Conservation (phyloP, 2,888 invertebrate species). For the Acronicta alni region DNA sequence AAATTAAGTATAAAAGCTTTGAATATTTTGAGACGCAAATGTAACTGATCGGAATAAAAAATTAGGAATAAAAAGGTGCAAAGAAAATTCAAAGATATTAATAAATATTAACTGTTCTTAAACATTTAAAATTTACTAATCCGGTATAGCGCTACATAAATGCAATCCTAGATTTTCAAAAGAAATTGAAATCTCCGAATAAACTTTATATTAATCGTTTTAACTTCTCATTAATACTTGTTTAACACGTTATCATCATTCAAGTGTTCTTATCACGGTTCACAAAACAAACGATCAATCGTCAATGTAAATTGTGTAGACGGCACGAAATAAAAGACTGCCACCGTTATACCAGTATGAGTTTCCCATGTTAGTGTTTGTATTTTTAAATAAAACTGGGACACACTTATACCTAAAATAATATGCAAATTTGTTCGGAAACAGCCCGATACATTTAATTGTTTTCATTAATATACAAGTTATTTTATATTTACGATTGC, state of each 20-base stretch:
- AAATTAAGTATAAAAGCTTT: constrained; percentile 29
- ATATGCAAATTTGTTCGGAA: constrained; percentile 63
- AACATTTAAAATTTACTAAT: no score
- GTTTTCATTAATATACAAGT: constrained; percentile 31
- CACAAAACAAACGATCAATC: constrained; percentile 33
- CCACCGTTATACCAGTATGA: constrained; percentile 72
- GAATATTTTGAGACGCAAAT: constrained; percentile 13
- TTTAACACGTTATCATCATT: constrained; percentile 22
- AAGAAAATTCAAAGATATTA: no score
- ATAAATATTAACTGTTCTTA: no score
- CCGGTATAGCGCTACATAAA: no score
- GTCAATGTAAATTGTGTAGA: constrained; percentile 60
- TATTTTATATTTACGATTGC: constrained; percentile 35
- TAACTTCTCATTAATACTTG: constrained; percentile 16
- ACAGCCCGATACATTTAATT: constrained; percentile 55
- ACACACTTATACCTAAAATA: constrained; percentile 60
- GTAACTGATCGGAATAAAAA: constrained; percentile 7
- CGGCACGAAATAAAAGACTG: constrained; percentile 62
- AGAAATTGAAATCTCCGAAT: constrained; percentile 11
- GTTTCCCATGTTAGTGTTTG: constrained; percentile 66
- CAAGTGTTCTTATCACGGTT: constrained; percentile 27
- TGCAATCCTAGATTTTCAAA: constrained; percentile 4
- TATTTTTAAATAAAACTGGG: constrained; percentile 73
- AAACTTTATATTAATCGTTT: constrained; percentile 24
- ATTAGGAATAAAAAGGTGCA: no score